Conservation (phyloP, 1,140 invertebrate species). For the Xylocopa sonorina region DNA sequence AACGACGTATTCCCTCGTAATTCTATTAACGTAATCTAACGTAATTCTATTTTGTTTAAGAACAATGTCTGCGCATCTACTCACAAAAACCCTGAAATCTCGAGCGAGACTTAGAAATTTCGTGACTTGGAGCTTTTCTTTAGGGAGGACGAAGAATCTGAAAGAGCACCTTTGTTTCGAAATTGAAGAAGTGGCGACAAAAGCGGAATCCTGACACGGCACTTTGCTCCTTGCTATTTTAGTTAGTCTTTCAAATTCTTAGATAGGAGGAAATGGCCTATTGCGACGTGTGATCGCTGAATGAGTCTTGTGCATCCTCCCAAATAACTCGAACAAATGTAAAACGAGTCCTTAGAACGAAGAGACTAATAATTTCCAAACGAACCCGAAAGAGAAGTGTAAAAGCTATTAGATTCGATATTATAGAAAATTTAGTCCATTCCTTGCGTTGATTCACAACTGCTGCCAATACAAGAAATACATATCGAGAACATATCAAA, state of each 20-base stretch:
- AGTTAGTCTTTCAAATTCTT: constrained; percentile 76
- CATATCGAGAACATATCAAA: neutral
- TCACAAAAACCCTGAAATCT: constrained; percentile 60
- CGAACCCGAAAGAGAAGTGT: too few species aligned
- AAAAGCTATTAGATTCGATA: too few species aligned
- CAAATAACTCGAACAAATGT: neutral
- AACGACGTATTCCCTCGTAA: neutral
- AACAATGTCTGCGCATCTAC: constrained; percentile 77
- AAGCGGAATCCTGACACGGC: constrained; percentile 33
- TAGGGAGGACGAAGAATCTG: neutral
- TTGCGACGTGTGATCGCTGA: constrained; percentile 46
- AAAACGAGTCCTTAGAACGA: constrained; percentile 10
- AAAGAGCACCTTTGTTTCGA: neutral
- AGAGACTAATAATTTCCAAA: constrained; percentile 2
- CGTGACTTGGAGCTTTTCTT: neutral
- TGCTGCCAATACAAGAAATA: neutral
- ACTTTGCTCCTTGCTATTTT: constrained; percentile 60
- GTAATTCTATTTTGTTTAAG: constrained; percentile 72
- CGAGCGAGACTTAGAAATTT: constrained; percentile 71
- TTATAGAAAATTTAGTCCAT: neutral
- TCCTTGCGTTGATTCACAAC: neutral
- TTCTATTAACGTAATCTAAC: too few species aligned
- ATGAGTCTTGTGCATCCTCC: neutral
- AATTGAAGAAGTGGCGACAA: neutral
- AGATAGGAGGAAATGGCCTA: constrained; percentile 76